Base-by-base conservation (phyloP, 35 echinoderm and acorn worm genomes). In the Diadema setosum region DNA sequence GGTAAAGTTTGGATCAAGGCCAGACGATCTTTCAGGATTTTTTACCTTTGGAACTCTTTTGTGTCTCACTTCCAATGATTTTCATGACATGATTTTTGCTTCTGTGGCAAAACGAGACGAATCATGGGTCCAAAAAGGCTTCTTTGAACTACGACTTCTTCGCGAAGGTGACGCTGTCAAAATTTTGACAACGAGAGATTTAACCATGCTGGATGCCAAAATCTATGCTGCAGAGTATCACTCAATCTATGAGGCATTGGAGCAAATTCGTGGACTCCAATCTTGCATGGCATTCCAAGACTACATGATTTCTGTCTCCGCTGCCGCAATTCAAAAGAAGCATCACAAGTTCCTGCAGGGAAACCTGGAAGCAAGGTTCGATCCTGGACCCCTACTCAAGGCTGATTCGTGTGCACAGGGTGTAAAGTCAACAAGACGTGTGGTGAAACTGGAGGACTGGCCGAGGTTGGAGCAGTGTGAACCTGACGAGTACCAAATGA, bases 21-120 rank as follows among this genome's bases (percentile, higher is more conserved):
- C 81, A 16, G 94, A 93, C 92, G 69, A 94, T 37, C 76, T 85
- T 39, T 82, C 89, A 25, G 83, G 82, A 26, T 42, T 93, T 24
- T 64, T 99, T 0, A 55, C 91, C 33, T 95, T 82, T 34, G 96
- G 96, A 6, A 91, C 89, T 21, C 61, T 99, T 32, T 92, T 99
- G 45, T 99, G 96, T 29, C 67, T 99, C 35, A 92, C 96, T 21
- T 82, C 39, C 23, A 88, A 99, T 45, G 39, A 99, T 58, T 99
- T 99, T 36, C 35, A 92, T 82, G 88, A 70, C 14, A 63, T 94
- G 8, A 24, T 86, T 16, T 99, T 99, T 90, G 96, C 96, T 45
- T 84, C 89, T 5, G 92, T 99, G 4, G 96, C 86, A 8, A 92
- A 92, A 29, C 46, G 96, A 18, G 84, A 99, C 50, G 37, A 82